Base-by-base conservation (phyloP, 2,888 invertebrate species). In the Crepidodera aurea region DNA sequence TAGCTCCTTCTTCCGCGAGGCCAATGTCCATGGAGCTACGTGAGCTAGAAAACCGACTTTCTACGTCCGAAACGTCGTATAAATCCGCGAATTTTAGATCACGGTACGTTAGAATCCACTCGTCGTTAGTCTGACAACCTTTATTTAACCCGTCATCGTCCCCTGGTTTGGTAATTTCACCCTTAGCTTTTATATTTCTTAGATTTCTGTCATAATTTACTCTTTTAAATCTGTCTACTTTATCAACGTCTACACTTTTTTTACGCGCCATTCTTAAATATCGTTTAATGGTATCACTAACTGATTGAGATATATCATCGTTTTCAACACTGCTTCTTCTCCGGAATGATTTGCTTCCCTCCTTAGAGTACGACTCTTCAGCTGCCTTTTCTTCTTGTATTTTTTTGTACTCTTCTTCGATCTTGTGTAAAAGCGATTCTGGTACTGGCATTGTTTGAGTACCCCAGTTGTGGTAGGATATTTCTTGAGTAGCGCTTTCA, bases 131-230 rank as follows among this genome's bases (percentile, higher is more conserved):
- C 78, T 92, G 92, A 71, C 88, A 88, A 27, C 91, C 91, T 75
- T 91, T 93, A 74, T 84, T 86, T 18, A 87, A 85, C 1, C 88
- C 92, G 65, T 92, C 92, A 69, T 92, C 92, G 70, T 93, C 92
- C 15, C 92, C 89, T 0, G 88, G 87, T 53, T 90, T 90, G 10
- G 88, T 88, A 1, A 88, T 89, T 77, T 88, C 88, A 51, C 89
- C 87, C 71, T 90, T 90, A 0, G 92, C 88, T 75, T 91, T 92
- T 64, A 94, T 94, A 70, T 93, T 92, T 19, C 93, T 83, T 62
- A 94, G 82, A 75, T 92, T 93, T 62, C 91, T 86, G 75, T 94
- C 94, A 74, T 94, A 94, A 78, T 94, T 94, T 15, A 94, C 92
- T 0, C 93, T 87, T 77, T 93, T 93, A 77, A 94, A 94, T 51